Percentiles rank a stretch among this genome's conserved stretches.
Evolutionary conservation across 2,113 vertebrate genomes (phyloP).

Genomic region (Larimichthys crocea): DNA sequence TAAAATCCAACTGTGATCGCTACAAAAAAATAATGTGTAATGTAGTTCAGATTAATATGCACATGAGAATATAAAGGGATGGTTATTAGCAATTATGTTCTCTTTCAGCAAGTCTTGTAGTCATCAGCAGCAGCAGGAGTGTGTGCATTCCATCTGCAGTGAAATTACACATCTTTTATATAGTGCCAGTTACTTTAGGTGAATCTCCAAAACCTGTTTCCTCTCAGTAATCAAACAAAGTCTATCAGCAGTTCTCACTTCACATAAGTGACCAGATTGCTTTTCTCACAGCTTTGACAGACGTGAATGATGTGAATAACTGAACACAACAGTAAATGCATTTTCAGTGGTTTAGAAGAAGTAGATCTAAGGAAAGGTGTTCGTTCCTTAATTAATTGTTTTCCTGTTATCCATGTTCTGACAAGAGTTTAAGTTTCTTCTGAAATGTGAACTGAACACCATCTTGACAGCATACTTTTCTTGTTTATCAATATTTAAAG

Average conservation of each 20-base stretch:
- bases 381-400: too few relatives aligned
- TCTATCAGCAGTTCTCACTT: background rate
- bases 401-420: too few relatives aligned
- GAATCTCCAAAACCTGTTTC: background rate
- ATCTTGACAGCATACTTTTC: too few relatives aligned
- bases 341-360: too few relatives aligned
- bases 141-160: background rate
- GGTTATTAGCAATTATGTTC: conserved; percentile 1
- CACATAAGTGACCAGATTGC: background rate
- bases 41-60: background rate
- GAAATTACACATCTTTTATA: background rate
- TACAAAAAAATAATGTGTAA: background rate
- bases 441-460: too few relatives aligned
- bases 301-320: too few relatives aligned
- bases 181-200: background rate
- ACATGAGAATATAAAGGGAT: background rate
- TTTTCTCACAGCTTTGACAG: background rate
- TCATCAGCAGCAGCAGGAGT: background rate
- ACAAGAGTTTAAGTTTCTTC: too few relatives aligned
- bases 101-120: background rate
- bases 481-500: too few relatives aligned
- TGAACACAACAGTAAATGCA: too few relatives aligned
- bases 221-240: background rate
- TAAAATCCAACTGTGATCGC: background rate
- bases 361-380: too few relatives aligned